Base-by-base conservation (phyloP, 2,113 vertebrate species). In the Muntiacus reevesi region DNA sequence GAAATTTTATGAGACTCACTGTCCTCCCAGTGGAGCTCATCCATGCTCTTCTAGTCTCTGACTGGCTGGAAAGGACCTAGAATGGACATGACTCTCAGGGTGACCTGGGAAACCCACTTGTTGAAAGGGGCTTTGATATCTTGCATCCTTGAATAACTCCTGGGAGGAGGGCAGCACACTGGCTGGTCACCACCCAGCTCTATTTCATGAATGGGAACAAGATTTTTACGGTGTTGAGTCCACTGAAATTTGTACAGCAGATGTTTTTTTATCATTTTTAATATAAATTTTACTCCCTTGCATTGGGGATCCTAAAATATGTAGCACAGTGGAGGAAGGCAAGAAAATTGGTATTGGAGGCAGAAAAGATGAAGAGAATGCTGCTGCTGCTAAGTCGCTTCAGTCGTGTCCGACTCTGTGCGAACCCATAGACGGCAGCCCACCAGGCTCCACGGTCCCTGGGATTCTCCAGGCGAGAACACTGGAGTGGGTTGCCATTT, bases 371-470 rank as follows among this genome's bases (percentile, higher is more conserved):
- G 47, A 92, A 76, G 64, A 43, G 6, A 67, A 54, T 8, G 64
- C 33, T 36, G 64, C 64, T 67, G 62, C 33, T 67, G 64, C 64
- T 67, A 11, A 67, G 64, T 21, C 0, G 0, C 2, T 36, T 36
- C 64, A 11, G 64, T 67, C 1, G 0, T 67, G 2, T 67, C 64
- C 0, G 8, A 36, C 33, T 67, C 64, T 36, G 64, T 67, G 33
- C 0, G 2, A 36, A 17, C 64, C 64, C 64, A 21, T 21, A 21
- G 64, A n/a, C 0, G 33, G 2, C 62, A 67, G 16, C 33, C 64
- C 17, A 21, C 17, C 16, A 67, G 64, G 8, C 15, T 36, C 33
- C 33, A 1, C 64, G 0, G 0, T 67, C 64, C 16, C 4, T n/a
- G 64, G 33, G 64, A 67, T 67, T 67, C 16, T n/a, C 64, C 64